phyloP scores from a whole-genome alignment of 2,888 invertebrate genomes.

The Thymelicus lineola region DNA sequence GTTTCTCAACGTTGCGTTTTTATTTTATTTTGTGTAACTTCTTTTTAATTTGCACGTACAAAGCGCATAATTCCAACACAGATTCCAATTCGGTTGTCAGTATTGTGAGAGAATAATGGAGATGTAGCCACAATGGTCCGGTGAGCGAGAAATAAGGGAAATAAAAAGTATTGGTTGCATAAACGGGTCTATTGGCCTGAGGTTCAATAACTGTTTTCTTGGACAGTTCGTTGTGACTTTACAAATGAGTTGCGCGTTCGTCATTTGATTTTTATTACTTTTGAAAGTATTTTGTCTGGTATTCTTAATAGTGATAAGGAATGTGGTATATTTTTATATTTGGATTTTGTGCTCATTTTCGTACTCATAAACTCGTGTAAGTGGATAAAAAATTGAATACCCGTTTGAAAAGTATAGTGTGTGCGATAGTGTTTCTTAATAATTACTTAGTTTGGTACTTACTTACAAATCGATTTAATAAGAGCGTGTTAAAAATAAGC shows the following conservation, averaged over 20 bases:
- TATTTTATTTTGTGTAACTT: constrained; percentile 29
- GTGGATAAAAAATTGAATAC: too few relatives aligned
- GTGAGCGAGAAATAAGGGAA: constrained; percentile 49
- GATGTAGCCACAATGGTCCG: constrained; percentile 53
- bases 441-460: too few relatives aligned
- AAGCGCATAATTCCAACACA: constrained; percentile 22
- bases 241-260: not conserved
- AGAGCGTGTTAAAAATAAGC: too few relatives aligned
- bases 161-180: constrained; percentile 50
- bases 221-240: not conserved
- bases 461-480: too few relatives aligned
- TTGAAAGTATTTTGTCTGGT: not conserved
- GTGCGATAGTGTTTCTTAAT: too few relatives aligned
- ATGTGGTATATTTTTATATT: too few relatives aligned
- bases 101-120: constrained; percentile 45
- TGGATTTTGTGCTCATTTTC: too few relatives aligned
- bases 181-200: constrained; percentile 54
- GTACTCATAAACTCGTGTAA: too few relatives aligned
- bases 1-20: constrained; percentile 50
- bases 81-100: constrained; percentile 14
- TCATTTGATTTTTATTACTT: constrained; percentile 16
- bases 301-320: not conserved
- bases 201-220: constrained; percentile 50
- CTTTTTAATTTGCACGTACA: constrained; percentile 23
- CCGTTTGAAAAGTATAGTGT: too few relatives aligned